These are phyloP conservation scores for Patella caerulea DNA, from an alignment of 2,888 invertebrate genomes.

Conservation along the genomic window DNA sequence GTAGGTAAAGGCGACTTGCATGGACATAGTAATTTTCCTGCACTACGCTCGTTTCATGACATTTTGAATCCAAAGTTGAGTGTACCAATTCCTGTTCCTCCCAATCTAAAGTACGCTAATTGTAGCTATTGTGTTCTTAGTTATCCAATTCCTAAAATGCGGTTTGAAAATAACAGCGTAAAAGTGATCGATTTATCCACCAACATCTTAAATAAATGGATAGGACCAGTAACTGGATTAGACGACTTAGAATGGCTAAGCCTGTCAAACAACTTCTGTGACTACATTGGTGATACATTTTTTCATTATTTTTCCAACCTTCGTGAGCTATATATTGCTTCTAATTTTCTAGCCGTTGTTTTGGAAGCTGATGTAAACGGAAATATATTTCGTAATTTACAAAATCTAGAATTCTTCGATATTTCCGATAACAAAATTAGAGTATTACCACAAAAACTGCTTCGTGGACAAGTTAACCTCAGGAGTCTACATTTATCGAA, in stretches of 20 bases:
- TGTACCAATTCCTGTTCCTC: neutral
- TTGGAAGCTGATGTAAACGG: slow-evolving; percentile 26
- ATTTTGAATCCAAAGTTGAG: too few species aligned
- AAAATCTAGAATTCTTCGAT: slow-evolving; percentile 13
- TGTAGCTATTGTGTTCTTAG: neutral
- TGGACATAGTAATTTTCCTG: too few species aligned
- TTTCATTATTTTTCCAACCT: slow-evolving; percentile 22
- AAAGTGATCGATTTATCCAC: slow-evolving; percentile 16
- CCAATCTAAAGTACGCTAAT: neutral
- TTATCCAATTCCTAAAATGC: neutral
- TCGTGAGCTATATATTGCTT: slow-evolving; percentile 19
- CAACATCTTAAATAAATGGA: slow-evolving; percentile 26
- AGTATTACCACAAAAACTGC: slow-evolving; percentile 25
- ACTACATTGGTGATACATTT: neutral
- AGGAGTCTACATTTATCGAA: slow-evolving; percentile 21
- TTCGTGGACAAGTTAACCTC: slow-evolving; percentile 13
- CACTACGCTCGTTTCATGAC: too few species aligned
- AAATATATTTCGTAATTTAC: slow-evolving; percentile 21
- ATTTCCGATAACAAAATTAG: slow-evolving; percentile 29
- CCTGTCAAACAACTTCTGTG: slow-evolving; percentile 29
- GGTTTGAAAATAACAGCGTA: slow-evolving; percentile 21
- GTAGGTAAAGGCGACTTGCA: neutral
- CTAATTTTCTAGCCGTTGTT: slow-evolving; percentile 25
- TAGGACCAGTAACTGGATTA: slow-evolving; percentile 23
- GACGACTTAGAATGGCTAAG: slow-evolving; percentile 25